Conservation (phyloP, 2,797 vertebrate genomes). For the Spinus pinus region DNA sequence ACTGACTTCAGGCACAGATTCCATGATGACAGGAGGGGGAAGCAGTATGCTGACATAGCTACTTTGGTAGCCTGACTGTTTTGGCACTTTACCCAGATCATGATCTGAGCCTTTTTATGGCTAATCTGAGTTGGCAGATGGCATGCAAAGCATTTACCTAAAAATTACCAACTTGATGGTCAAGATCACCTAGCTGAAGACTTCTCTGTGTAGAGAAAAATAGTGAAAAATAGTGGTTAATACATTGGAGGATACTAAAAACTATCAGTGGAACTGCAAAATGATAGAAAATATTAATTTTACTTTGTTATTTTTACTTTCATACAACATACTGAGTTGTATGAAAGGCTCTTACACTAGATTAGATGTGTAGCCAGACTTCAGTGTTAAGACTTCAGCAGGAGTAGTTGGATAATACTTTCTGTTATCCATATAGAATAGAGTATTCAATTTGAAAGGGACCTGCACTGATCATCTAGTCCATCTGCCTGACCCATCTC, state of each 20-base stretch:
- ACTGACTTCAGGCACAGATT: background rate
- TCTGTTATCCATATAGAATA: background rate
- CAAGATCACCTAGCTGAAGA: background rate
- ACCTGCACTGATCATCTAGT: accelerated
- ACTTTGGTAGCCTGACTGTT: background rate
- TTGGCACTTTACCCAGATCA: background rate
- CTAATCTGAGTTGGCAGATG: background rate
- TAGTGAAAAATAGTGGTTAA: background rate
- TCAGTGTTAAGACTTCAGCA: background rate
- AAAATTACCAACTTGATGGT: background rate
- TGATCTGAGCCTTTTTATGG: background rate
- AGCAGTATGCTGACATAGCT: constrained; percentile 26
- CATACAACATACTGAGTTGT: background rate
- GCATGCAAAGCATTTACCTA: background rate
- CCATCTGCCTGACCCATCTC: background rate
- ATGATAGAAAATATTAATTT: background rate
- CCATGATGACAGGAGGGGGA: constrained; percentile 1
- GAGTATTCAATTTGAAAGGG: background rate
- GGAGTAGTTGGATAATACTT: background rate
- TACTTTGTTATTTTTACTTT: background rate
- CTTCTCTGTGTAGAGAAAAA: background rate
- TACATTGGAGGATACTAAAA: background rate
- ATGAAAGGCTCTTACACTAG: background rate
- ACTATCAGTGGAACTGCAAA: background rate
- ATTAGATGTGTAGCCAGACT: background rate